Conservation (phyloP, 2,797 vertebrate species). For the Typhlichthys subterraneus region DNA sequence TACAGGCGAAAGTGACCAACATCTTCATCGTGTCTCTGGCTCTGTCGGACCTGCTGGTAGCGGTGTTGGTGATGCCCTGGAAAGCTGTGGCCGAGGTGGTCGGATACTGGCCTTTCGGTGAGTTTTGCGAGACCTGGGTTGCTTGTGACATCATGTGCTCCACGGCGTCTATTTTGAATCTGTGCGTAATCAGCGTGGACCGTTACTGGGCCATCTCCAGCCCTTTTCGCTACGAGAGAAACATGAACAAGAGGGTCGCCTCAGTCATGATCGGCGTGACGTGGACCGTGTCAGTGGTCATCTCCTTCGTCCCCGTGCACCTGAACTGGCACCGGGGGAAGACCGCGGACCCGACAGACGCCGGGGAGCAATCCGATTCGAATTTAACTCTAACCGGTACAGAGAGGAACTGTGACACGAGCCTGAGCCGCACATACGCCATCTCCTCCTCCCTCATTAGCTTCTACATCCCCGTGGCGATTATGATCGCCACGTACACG, state of each 20-base stretch:
- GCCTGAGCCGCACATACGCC: constrained; percentile 69
- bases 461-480: constrained; percentile 75
- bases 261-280: constrained; percentile 68
- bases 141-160: constrained; percentile 89
- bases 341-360: constrained; percentile 8
- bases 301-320: constrained; percentile 75
- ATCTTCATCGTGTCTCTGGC: constrained; percentile 89
- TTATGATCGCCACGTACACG: constrained; percentile 75
- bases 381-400: not conserved
- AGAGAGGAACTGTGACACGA: constrained; percentile 65
- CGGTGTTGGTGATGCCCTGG: constrained; percentile 76
- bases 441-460: constrained; percentile 76
- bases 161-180: constrained; percentile 85
- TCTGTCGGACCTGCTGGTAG: constrained; percentile 78
- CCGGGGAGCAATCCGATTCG: no score
- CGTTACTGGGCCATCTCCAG: constrained; percentile 82
- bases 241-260: constrained; percentile 69
- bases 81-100: constrained; percentile 69
- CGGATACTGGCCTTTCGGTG: constrained; percentile 72
- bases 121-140: constrained; percentile 86
- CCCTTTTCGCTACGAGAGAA: constrained; percentile 72
- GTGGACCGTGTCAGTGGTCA: constrained; percentile 71
- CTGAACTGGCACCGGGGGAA: constrained; percentile 72
- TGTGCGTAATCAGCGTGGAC: constrained; percentile 87
- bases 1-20: constrained; percentile 86